Evolutionary conservation across 2,888 invertebrate species (phyloP), one percentile per base, ranked within the genome.

Genomic region (Dorcus hopei): DNA sequence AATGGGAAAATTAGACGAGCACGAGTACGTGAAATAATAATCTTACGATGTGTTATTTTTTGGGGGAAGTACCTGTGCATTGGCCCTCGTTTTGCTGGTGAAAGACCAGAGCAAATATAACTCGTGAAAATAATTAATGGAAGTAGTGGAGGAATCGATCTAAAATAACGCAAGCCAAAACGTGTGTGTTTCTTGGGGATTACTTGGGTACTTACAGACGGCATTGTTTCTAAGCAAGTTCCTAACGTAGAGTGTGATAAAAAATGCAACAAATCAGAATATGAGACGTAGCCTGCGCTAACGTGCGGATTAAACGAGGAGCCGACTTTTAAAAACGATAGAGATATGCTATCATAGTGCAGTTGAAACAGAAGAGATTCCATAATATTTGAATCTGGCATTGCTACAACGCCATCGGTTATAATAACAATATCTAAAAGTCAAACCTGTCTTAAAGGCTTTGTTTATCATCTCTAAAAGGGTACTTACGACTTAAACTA

Each of bases 231-330:
- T 72, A 89, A 80, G 74, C 86, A 88, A 57, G 85, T 83, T 57
- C 92, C 92, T 71, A 87, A 83, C 4, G 91, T 91, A 16, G 91
- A 89, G 58, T 83, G 82, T 41, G 91, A 84, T 65, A 92, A 82
- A 75, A 91, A 91, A 71, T 86, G 82, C 78, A 92, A 82, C 54
- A 92, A 79, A 73, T 91, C 90, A 49, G 84, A 82, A 74, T 90
- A 89, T 16, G 90, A 85, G 14, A 90, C 84, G 68, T 87, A 82
- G 14, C 89, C 90, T 62, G 87, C 84, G 62, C 85, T 84, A 57
- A 84, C 82, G 67, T 86, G 83, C 3, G 88, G 87, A 74, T 88
- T 85, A 73, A 86, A 86, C 42, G 81, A 77, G 64, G 84, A 83
- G 45, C 87, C 87, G 16, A 90, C 82, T 74, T 89, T 88, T 60